Evolutionary conservation across 2,888 invertebrate genomes (phyloP).

Genomic region (Ichneumoninae sp.): DNA sequence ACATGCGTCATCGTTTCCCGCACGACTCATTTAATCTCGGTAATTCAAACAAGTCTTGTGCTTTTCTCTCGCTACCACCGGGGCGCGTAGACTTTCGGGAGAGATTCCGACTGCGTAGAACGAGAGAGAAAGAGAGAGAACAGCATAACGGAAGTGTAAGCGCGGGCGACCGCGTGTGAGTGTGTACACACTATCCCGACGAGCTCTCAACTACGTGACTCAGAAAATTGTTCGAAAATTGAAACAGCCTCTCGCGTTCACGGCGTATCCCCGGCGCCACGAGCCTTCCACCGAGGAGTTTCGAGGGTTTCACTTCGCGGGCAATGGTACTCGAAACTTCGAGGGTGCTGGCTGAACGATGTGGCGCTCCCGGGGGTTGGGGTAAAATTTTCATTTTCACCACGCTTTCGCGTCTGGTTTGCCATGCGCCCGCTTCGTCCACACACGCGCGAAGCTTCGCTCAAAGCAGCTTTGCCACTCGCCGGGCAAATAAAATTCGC

Average conservation of each 20-base stretch:
- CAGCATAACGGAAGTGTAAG: slow-evolving; percentile 5
- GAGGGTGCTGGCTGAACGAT: slow-evolving; percentile 29
- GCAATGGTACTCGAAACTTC: slow-evolving; percentile 53
- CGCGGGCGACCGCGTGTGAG: not conserved
- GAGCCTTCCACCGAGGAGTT: slow-evolving; percentile 28
- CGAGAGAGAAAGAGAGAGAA: too few relatives aligned
- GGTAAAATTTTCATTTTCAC: slow-evolving; percentile 27
- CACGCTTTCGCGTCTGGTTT: not conserved
- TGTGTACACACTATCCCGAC: slow-evolving; percentile 11
- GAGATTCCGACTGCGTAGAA: not conserved
- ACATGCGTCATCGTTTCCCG: too few relatives aligned
- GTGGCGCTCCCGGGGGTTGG: slow-evolving; percentile 2
- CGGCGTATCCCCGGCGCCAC: not conserved
- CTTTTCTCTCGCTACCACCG: slow-evolving; percentile 15
- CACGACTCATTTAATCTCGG: slow-evolving; percentile 65
- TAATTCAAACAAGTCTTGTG: slow-evolving; percentile 63
- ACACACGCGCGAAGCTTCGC: not conserved
- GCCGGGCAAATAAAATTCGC: not conserved
- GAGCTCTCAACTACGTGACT: slow-evolving; percentile 51
- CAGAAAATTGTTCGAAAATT: slow-evolving; percentile 58
- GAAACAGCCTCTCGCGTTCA: slow-evolving; percentile 29
- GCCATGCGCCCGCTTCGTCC: not conserved
- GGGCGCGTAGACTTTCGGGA: slow-evolving; percentile 5
- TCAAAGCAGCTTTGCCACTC: not conserved
- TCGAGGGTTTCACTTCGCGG: slow-evolving; percentile 50